A percentile compares a stretch with the other conserved stretches of the same genome.
Evolutionary conservation across 2,797 vertebrate species (phyloP).

Genomic region (Glyptemys insculpta): DNA sequence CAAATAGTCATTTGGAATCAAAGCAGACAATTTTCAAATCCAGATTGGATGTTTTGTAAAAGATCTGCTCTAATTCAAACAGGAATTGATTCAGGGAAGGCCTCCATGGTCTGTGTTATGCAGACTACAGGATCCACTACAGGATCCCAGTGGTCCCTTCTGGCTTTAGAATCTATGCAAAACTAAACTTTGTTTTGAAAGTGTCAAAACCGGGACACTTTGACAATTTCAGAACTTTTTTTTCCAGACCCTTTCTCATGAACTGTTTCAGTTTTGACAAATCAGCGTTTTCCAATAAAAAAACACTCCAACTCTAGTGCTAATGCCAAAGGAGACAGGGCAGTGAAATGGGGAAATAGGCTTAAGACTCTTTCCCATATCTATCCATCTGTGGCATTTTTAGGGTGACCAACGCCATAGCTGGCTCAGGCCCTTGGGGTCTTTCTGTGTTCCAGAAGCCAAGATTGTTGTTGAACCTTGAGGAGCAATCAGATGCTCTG

Average conservation of each 20-base stretch:
- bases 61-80: neutral
- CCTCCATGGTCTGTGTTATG: neutral
- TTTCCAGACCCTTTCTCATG: neutral
- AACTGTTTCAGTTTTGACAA: neutral
- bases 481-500: neutral
- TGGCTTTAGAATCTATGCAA: neutral
- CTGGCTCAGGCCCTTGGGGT: neutral
- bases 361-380: neutral
- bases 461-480: neutral
- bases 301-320: accelerated
- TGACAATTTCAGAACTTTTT: too few species aligned
- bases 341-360: neutral
- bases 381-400: neutral
- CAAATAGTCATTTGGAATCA: neutral
- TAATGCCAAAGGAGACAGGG: slow-evolving; percentile 1
- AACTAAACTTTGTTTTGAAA: neutral
- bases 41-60: neutral
- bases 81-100: neutral
- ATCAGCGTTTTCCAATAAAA: neutral
- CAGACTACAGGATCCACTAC: too few species aligned
- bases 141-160: neutral
- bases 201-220: too few species aligned
- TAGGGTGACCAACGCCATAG: neutral
- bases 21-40: neutral
- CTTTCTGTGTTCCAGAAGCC: neutral